Conservation (phyloP, 2,797 vertebrate genomes). For the Eulemur coronatus region DNA sequence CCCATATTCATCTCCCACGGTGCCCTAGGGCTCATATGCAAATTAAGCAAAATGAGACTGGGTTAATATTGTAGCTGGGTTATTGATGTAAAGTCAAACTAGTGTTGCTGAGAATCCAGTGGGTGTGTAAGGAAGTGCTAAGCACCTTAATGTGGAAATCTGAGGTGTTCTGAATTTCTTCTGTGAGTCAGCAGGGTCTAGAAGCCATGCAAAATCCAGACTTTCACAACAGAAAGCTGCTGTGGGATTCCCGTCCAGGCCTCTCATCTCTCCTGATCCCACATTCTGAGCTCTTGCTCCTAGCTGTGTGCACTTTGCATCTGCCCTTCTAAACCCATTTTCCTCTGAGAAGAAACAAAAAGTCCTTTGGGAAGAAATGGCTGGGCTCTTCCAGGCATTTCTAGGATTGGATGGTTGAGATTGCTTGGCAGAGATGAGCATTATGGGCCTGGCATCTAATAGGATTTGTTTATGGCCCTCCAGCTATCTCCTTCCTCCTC, state of each 20-base stretch:
- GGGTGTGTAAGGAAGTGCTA: neutral
- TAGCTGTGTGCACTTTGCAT: neutral
- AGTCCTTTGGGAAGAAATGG: neutral
- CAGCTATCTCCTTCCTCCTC: conserved; percentile 21
- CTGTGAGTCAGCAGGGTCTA: conserved; percentile 30
- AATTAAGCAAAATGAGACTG: conserved; percentile 2
- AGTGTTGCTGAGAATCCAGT: neutral
- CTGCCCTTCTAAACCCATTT: conserved; percentile 49
- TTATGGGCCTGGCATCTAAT: neutral
- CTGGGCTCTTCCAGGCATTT: neutral
- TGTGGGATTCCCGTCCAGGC: neutral
- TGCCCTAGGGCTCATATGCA: neutral
- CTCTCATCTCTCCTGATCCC: neutral
- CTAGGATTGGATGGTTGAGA: neutral
- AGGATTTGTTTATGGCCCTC: conserved; percentile 54
- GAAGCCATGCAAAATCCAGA: conserved; percentile 35
- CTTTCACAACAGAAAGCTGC: conserved; percentile 4
- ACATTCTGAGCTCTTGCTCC: neutral
- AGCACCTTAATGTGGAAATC: conserved; percentile 38
- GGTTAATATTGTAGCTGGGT: neutral
- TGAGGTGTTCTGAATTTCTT: neutral
- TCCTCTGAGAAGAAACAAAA: conserved; percentile 39
- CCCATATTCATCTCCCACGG: neutral
- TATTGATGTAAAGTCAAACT: neutral
- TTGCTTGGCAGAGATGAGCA: neutral